Conservation (phyloP, 2,888 invertebrate species). For the Agrilus biguttatus region DNA sequence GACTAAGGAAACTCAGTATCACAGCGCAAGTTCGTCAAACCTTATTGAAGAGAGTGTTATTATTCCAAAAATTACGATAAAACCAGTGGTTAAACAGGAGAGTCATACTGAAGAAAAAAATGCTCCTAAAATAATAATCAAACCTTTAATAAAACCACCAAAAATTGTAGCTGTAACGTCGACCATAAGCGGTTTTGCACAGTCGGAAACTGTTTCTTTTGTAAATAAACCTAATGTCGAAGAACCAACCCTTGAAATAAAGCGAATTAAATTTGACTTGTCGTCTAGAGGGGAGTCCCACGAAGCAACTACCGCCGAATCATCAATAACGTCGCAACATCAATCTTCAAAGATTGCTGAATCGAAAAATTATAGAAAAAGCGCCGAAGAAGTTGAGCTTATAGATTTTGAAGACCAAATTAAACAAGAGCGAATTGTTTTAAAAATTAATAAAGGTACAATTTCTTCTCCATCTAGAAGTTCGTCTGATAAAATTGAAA, state of each 20-base stretch:
- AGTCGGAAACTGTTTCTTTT: too few species aligned
- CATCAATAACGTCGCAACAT: too few species aligned
- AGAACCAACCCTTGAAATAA: too few species aligned
- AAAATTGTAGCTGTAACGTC: not conserved
- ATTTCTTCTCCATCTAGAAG: not conserved
- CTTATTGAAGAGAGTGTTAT: slow-evolving; percentile 6
- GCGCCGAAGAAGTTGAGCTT: slow-evolving; percentile 6
- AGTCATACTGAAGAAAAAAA: slow-evolving; percentile 6
- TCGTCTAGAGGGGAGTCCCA: too few species aligned
- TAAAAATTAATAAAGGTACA: slow-evolving; percentile 50
- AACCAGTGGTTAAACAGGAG: slow-evolving; percentile 16
- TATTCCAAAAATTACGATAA: slow-evolving; percentile 27
- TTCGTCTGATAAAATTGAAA: not conserved
- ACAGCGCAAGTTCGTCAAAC: too few species aligned
- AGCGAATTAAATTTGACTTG: too few species aligned
- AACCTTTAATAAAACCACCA: slow-evolving; percentile 13
- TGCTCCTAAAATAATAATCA: slow-evolving; percentile 19
- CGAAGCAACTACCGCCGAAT: too few species aligned
- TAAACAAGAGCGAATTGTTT: slow-evolving; percentile 37
- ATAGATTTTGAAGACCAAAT: slow-evolving; percentile 22
- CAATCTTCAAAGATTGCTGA: not conserved
- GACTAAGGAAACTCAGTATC: slow-evolving; percentile 16
- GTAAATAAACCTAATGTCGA: too few species aligned
- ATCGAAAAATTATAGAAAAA: not conserved
- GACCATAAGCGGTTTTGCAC: too few species aligned